phyloP scores from a whole-genome alignment of 2,113 vertebrate genomes.

The Speoplatyrhinus poulsoni region DNA sequence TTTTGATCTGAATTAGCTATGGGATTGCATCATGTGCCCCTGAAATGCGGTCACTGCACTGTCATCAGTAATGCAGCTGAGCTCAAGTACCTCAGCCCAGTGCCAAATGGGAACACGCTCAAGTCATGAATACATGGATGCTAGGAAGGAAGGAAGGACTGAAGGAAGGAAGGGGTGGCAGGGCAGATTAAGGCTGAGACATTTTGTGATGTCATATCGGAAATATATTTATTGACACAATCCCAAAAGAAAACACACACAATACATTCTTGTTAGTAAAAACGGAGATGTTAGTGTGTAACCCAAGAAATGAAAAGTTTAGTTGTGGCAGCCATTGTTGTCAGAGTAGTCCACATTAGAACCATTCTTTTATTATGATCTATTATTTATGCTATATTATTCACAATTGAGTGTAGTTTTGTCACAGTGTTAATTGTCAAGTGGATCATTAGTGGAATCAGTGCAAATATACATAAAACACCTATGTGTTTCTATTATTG shows the following conservation, averaged over 20 bases:
- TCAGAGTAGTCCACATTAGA: not conserved
- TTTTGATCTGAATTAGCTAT: conserved; percentile 43
- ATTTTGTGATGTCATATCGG: too few relatives aligned
- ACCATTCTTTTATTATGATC: too few relatives aligned
- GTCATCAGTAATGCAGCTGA: not conserved
- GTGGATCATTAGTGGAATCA: too few relatives aligned
- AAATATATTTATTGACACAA: too few relatives aligned
- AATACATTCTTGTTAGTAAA: too few relatives aligned
- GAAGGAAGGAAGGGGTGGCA: conserved; percentile 30
- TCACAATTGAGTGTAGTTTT: too few relatives aligned
- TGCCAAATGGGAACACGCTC: not conserved
- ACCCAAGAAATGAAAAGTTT: conserved; percentile 22
- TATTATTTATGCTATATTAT: too few relatives aligned
- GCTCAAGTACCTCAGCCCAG: not conserved
- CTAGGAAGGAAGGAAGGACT: conserved; percentile 6
- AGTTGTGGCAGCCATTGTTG: conserved; percentile 19
- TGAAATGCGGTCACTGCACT: conserved; percentile 21
- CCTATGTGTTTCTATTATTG: too few relatives aligned
- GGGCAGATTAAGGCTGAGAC: not conserved
- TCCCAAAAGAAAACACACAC: too few relatives aligned
- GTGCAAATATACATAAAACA: too few relatives aligned
- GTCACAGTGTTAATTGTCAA: too few relatives aligned
- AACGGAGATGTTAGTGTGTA: conserved; percentile 13
- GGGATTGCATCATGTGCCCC: conserved; percentile 47
- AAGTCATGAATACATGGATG: conserved; percentile 16